Percentiles rank a stretch among this genome's conserved stretches.
phyloP scores from a whole-genome alignment of 2,113 vertebrate genomes.

The Takifugu bimaculatus region DNA sequence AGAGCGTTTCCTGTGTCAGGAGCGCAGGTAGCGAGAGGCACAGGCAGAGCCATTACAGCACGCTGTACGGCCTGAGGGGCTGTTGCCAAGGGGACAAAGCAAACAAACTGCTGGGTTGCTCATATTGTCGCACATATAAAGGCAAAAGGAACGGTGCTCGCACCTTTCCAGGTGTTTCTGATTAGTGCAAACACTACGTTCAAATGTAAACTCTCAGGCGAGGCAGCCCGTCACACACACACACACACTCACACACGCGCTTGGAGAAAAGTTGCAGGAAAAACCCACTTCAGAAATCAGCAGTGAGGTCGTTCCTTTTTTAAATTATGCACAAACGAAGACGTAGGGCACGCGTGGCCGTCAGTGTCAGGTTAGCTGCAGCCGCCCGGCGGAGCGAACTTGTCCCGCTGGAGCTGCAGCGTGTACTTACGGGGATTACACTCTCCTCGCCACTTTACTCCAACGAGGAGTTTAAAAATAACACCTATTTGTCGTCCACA shows the following conservation, averaged over 20 bases:
- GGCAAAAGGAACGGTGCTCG: conserved; percentile 51
- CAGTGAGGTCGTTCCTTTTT: too few species aligned
- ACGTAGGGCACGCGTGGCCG: conserved; percentile 4
- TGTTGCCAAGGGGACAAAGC: conserved; percentile 81
- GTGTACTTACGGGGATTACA: conserved; percentile 15
- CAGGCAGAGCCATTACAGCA: conserved; percentile 66
- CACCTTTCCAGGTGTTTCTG: conserved; percentile 55
- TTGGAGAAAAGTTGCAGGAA: not conserved
- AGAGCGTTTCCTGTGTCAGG: conserved; percentile 17
- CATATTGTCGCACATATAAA: conserved; percentile 74
- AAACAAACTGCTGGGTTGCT: conserved; percentile 79
- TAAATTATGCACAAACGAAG: conserved; percentile 17
- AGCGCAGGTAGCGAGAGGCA: conserved; percentile 59
- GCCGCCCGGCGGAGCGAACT: conserved; percentile 36
- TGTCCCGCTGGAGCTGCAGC: conserved; percentile 39
- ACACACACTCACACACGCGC: too few species aligned
- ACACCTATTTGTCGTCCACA: conserved; percentile 6
- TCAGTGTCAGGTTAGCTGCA: conserved; percentile 27
- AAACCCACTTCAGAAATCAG: not conserved
- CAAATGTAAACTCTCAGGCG: not conserved
- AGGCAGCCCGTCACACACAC: too few species aligned
- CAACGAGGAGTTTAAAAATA: conserved; percentile 28
- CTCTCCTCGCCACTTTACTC: conserved; percentile 20
- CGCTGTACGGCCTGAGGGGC: conserved; percentile 77
- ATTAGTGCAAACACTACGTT: conserved; percentile 15